Percentiles rank a stretch among this genome's conserved stretches.
These are phyloP conservation scores for Salminus brasiliensis DNA, from an alignment of 2,113 vertebrate genomes.

Conservation along the genomic window DNA sequence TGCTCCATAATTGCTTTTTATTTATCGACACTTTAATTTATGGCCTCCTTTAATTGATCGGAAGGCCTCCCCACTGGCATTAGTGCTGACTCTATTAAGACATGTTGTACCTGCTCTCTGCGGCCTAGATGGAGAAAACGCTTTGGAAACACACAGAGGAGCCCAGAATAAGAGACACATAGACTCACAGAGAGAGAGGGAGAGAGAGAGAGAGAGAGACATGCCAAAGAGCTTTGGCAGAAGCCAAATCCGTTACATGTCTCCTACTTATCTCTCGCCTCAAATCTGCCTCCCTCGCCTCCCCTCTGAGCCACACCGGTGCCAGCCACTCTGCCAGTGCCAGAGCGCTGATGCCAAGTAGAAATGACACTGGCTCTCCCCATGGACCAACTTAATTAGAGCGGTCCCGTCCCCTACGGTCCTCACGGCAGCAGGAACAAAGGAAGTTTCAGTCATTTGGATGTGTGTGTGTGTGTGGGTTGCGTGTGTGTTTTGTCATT, in stretches of 20 bases:
- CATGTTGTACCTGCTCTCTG: conserved; percentile 39
- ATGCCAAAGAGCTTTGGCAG: conserved; percentile 31
- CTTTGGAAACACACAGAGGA: conserved; percentile 30
- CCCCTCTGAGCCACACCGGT: conserved; percentile 49
- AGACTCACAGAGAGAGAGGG: no score
- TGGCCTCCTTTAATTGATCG: conserved; percentile 30
- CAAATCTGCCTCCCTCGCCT: conserved; percentile 42
- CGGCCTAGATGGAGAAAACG: conserved; percentile 19
- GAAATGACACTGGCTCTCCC: conserved; percentile 76
- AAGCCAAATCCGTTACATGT: conserved; percentile 52
- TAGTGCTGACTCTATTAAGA: conserved; percentile 47
- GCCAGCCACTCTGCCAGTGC: conserved; percentile 72
- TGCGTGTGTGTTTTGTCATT: conserved; percentile 62
- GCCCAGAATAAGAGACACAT: conserved; percentile 22
- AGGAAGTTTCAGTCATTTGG: conserved; percentile 78
- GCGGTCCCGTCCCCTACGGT: conserved; percentile 74
- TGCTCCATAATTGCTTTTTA: conserved; percentile 20
- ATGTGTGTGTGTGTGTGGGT: conserved; percentile 59
- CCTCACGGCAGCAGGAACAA: conserved; percentile 76
- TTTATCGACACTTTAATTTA: conserved; percentile 46
- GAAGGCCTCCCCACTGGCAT: conserved; percentile 15
- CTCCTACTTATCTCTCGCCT: conserved; percentile 53
- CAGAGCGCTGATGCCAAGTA: conserved; percentile 78
- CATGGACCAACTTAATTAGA: conserved; percentile 81
- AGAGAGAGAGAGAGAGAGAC: not conserved